Conservation (phyloP, 37 sponge, comb jelly and placozoan genomes). For the Oscarella lobularis region DNA sequence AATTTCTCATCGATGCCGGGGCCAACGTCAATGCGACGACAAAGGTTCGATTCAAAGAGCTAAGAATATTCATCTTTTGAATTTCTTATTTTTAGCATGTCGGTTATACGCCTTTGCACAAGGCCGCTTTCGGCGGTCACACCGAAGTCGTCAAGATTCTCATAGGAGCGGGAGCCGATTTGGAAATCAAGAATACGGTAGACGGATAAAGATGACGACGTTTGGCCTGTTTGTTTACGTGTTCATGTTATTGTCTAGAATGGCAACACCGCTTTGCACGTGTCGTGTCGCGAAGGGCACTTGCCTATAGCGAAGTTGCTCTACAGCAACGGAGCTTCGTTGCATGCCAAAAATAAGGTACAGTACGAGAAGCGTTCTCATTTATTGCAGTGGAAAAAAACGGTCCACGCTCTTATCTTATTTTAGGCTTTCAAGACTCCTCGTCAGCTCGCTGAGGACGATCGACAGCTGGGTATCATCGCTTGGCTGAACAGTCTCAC, state of each 20-base stretch:
- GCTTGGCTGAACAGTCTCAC: constrained; percentile 20
- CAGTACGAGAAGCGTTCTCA: background rate
- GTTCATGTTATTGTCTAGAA: constrained; percentile 6
- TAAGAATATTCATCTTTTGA: background rate
- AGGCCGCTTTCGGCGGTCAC: constrained; percentile 26
- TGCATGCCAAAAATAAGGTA: constrained; percentile 22
- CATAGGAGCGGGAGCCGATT: background rate
- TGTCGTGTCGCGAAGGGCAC: constrained; percentile 17
- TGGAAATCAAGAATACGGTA: constrained; percentile 10
- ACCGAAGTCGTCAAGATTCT: constrained; percentile 10
- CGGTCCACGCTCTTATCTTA: background rate
- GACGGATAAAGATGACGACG: background rate
- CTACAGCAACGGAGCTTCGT: constrained; percentile 6
- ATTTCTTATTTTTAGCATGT: constrained; percentile 1
- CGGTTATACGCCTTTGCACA: constrained; percentile 28
- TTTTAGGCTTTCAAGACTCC: constrained; percentile 24
- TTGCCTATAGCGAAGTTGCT: constrained; percentile 17
- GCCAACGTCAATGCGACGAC: constrained; percentile 4
- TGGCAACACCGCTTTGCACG: constrained; percentile 21
- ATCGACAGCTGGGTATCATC: constrained; percentile 17
- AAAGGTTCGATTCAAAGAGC: constrained; percentile 3
- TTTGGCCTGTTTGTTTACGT: background rate
- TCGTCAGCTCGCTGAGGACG: constrained; percentile 17
- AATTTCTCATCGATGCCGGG: background rate
- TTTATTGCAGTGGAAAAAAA: background rate